A percentile compares a stretch with the other conserved stretches of the same genome.
Evolutionary conservation across 2,113 vertebrate genomes (phyloP).

Genomic region (Pachycephala philippinensis): DNA sequence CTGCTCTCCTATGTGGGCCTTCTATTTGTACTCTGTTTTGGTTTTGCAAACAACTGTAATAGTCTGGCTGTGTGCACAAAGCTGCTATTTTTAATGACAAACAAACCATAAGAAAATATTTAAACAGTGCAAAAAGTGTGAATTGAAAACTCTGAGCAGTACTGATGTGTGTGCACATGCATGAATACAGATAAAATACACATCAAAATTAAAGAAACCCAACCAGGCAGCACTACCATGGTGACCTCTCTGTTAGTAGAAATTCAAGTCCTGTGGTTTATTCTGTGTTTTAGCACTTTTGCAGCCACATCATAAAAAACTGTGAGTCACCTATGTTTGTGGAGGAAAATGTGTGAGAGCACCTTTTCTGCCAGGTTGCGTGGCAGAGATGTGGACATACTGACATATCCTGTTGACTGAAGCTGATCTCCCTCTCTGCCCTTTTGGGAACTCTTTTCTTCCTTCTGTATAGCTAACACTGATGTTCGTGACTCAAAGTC

Average conservation of each 20-base stretch:
- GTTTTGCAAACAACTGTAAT: background rate
- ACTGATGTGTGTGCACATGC: background rate
- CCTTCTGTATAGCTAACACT: background rate
- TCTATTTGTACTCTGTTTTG: background rate
- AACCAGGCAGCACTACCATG: background rate
- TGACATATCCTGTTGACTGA: background rate
- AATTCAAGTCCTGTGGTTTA: background rate
- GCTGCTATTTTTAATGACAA: background rate
- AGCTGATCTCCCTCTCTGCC: background rate
- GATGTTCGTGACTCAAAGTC: background rate
- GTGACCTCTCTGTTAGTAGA: background rate
- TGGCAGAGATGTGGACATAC: background rate
- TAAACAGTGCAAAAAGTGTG: background rate
- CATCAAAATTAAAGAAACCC: background rate
- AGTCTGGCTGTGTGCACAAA: background rate
- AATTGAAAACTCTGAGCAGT: background rate
- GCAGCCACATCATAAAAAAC: background rate
- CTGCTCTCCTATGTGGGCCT: background rate
- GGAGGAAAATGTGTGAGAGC: background rate
- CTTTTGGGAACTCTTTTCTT: background rate
- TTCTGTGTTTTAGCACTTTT: background rate
- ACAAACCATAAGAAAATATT: background rate
- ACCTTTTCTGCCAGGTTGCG: background rate
- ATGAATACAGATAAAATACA: background rate
- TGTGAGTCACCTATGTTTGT: background rate